Evolutionary conservation across 2,797 vertebrate species (phyloP), one percentile per base, ranked within the genome.

Genomic region (Masticophis lateralis): DNA sequence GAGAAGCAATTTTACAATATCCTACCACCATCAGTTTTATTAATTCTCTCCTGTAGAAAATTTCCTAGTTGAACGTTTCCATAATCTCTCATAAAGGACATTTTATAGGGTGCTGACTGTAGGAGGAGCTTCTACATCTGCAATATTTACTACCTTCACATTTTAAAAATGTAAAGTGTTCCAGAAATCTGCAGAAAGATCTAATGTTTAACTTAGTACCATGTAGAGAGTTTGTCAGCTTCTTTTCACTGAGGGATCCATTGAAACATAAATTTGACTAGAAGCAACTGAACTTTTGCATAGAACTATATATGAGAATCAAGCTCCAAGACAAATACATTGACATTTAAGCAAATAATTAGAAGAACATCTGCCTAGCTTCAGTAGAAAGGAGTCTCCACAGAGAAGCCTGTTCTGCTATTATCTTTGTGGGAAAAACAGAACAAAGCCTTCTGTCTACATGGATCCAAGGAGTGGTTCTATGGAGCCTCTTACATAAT

Each of bases 31-130:
- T 89, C 47, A 90, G 1, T 89, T 92, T 27, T 10, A 92, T 16
- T 18, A 74, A 27, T 57, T 87, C 22, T n/a, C 13, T 22, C 32
- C 92, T 9, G 47, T 66, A 83, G 74, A 90, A 86, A 56, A 28
- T 16, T 87, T 0, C 0, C 86, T 90, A 51, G 55, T 25, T 94
- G 93, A 93, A 63, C 95, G 91, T 94, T 95, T 63, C 57, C n/a
- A 87, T 74, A 69, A 69, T 27, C 51, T 93, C 86, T 86, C 79
- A 47, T 43, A 57, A 69, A 87, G 9, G 37, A 47, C 20, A 20
- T 25, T 83, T 83, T 47, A 83, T 47, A 83, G 20, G 20, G 18
- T 22, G 74, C 37, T 11, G 37, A 83, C 37, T 25, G 74, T 47
- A 83, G 74, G 1, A 47, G 74, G 20, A 83, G 74, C 37, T 47